phyloP scores from a whole-genome alignment of 2,888 invertebrate species.

The Horisme vitalbata region DNA sequence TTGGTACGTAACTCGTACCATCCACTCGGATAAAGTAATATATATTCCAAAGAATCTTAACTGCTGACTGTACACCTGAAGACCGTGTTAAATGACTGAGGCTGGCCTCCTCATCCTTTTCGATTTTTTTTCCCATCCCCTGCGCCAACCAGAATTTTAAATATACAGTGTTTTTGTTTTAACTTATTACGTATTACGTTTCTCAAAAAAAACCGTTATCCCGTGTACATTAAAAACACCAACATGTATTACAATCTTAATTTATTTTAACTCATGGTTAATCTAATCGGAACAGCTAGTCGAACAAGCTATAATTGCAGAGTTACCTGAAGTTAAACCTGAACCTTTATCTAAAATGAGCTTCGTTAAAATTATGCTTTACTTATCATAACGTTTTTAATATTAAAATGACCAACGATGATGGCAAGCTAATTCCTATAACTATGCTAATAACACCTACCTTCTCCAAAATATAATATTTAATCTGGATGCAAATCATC shows the following conservation, averaged over 20 bases:
- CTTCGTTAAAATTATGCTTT: constrained; percentile 61
- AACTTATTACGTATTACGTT: no score
- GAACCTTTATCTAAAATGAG: constrained; percentile 58
- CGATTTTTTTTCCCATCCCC: constrained; percentile 1
- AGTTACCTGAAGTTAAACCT: constrained; percentile 47
- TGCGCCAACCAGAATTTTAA: background rate
- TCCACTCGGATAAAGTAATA: constrained; percentile 71
- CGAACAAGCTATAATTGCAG: constrained; percentile 47
- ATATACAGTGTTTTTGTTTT: no score
- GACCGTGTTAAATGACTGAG: constrained; percentile 16
- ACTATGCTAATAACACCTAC: constrained; percentile 81
- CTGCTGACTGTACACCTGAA: constrained; percentile 60
- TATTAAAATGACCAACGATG: constrained; percentile 75
- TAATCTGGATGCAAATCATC: constrained; percentile 82
- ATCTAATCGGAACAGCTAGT: constrained; percentile 43
- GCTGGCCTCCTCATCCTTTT: background rate
- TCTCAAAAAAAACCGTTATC: no score
- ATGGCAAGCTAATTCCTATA: constrained; percentile 76
- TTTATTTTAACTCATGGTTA: constrained; percentile 27
- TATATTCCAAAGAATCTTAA: constrained; percentile 60
- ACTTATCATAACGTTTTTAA: constrained; percentile 68
- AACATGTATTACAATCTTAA: constrained; percentile 19
- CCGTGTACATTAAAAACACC: no score
- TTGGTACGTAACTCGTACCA: constrained; percentile 73
- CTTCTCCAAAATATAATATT: constrained; percentile 80